Evolutionary conservation across 2,888 invertebrate genomes (phyloP).

Genomic region (Heliconius erato): DNA sequence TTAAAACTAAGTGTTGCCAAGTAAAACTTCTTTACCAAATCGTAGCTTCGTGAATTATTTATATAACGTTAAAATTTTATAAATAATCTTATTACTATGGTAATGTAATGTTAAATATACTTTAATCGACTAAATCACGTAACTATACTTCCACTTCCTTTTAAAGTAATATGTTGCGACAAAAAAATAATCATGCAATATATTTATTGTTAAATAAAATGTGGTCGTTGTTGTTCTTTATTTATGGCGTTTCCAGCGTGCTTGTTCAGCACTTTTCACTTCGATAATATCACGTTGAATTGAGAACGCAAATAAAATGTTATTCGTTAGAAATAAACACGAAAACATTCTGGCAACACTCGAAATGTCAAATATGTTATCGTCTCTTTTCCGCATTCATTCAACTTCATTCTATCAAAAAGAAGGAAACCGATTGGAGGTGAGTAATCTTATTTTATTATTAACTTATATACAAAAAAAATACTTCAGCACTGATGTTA

Average conservation of each 20-base stretch:
- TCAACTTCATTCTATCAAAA: slow-evolving; percentile 68
- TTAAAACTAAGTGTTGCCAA: slow-evolving; percentile 50
- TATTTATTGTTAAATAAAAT: too few relatives aligned
- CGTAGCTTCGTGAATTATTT: background rate
- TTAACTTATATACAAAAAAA: background rate
- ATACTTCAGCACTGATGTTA: background rate
- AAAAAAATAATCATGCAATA: too few relatives aligned
- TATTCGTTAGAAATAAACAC: background rate
- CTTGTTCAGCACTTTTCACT: too few relatives aligned
- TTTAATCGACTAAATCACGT: too few relatives aligned
- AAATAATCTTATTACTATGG: background rate
- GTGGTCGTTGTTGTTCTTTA: background rate
- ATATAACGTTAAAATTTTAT: background rate
- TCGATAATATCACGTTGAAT: too few relatives aligned
- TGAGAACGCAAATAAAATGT: background rate
- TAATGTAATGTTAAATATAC: too few relatives aligned
- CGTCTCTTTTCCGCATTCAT: slow-evolving; percentile 60
- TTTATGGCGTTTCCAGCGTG: too few relatives aligned
- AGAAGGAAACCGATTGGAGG: slow-evolving; percentile 71
- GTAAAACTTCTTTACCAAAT: slow-evolving; percentile 5
- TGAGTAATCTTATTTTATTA: slow-evolving; percentile 69
- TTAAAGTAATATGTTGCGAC: too few relatives aligned
- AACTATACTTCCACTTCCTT: too few relatives aligned
- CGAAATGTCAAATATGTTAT: slow-evolving; percentile 43
- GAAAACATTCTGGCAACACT: slow-evolving; percentile 39